These are phyloP conservation scores for Phalanger gymnotis DNA, from an alignment of 2,797 vertebrate species.

Conservation along the genomic window DNA sequence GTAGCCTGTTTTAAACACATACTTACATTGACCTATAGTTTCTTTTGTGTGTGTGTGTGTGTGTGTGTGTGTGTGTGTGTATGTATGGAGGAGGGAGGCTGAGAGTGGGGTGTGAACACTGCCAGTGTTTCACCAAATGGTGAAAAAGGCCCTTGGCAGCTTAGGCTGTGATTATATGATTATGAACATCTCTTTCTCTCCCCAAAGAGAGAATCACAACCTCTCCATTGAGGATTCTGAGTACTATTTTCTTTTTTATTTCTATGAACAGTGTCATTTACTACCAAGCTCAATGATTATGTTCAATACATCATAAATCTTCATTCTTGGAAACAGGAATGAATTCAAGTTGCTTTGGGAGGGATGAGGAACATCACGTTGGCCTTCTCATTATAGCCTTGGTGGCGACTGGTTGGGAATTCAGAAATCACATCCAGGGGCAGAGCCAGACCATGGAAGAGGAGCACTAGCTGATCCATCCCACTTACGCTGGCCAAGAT, in stretches of 20 bases:
- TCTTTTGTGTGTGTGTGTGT: not conserved
- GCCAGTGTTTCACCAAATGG: not conserved
- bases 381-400: not conserved
- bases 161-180: not conserved
- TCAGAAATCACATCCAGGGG: not conserved
- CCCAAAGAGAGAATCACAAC: not conserved
- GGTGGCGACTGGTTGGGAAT: not conserved
- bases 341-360: not conserved
- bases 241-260: not conserved
- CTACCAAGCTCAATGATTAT: not conserved
- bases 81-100: not conserved
- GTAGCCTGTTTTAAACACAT: not conserved
- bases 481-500: not conserved
- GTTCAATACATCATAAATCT: slow-evolving; percentile 26
- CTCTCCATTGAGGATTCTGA: not conserved
- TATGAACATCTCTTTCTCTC: not conserved
- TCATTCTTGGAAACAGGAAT: slow-evolving; percentile 42
- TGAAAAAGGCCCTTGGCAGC: not conserved
- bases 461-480: not conserved
- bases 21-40: not conserved
- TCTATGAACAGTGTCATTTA: slow-evolving; percentile 1
- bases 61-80: no score
- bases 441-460: accelerated
- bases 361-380: not conserved
- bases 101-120: not conserved